phyloP scores from a whole-genome alignment of 23 tunicate species.

The Halocynthia roretzi region DNA sequence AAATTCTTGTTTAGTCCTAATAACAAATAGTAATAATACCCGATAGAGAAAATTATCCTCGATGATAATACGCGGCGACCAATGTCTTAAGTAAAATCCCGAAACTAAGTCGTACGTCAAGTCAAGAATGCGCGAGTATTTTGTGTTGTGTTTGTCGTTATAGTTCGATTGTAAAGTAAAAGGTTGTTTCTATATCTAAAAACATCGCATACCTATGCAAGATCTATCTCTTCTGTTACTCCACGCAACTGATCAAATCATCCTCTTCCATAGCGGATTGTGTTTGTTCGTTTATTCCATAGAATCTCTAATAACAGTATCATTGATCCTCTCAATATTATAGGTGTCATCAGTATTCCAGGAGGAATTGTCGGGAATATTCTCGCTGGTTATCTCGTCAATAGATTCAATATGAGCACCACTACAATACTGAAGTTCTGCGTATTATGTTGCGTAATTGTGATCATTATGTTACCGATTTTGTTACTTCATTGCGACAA shows the following conservation, averaged over 20 bases:
- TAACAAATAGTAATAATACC: no score
- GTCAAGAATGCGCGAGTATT: no score
- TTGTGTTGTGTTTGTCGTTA: no score
- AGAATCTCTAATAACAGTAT: no score
- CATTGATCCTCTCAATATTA: neutral
- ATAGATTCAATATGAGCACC: slow-evolving; percentile 66
- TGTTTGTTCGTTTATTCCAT: no score
- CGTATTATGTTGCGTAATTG: slow-evolving; percentile 44
- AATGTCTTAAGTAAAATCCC: no score
- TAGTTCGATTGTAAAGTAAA: neutral
- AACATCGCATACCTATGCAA: neutral
- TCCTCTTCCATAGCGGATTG: no score
- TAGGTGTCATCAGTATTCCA: slow-evolving; percentile 90
- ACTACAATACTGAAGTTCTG: slow-evolving; percentile 47
- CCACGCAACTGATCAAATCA: neutral
- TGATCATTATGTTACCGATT: slow-evolving; percentile 37
- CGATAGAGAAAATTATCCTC: no score
- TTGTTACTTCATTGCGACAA: slow-evolving; percentile 46
- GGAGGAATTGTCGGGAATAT: slow-evolving; percentile 93
- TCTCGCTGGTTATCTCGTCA: slow-evolving; percentile 69
- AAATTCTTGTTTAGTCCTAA: no score
- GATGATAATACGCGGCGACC: no score
- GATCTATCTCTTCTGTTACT: neutral
- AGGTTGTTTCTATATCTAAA: neutral
- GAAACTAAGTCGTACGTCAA: no score